Evolutionary conservation across 2,113 vertebrate species (phyloP), one percentile per base, ranked within the genome.

Genomic region (Okapia johnstoni): DNA sequence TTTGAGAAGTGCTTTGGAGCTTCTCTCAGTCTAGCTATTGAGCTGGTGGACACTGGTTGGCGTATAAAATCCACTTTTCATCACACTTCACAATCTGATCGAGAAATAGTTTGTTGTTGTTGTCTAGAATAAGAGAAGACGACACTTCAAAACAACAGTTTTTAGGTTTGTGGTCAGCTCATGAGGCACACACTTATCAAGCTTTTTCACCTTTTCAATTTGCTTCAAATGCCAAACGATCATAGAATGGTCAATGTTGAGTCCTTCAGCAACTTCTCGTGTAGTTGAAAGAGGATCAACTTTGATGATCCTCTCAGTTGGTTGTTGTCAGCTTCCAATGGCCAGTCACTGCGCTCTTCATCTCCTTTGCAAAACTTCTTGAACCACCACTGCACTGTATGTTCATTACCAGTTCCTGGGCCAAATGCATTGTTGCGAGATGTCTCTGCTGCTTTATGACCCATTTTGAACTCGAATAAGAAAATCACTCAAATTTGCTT

Each of bases 261-360:
- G n/a, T 70, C 66, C 10, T 70, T 70, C 19, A 70, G 66, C 66
- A 70, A 70, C 36, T 23, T 70, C 66, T 40, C 23, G 19, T 70
- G 66, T 70, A 23, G n/a, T 3, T 12, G n/a, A 36, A 70, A 70
- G n/a, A 70, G 63, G n/a, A 70, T 70, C 66, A 70, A 5, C n/a
- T 23, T 70, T 70, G 66, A 70, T 36, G 66, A 40, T 23, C n/a
- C 66, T 70, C n/a, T 70, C 66, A 70, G 66, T 6, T 40, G 19
- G n/a, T 70, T 19, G 11, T 0, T 70, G 66, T 23, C n/a, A 70
- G 5, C n/a, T 70, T 70, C 5, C 66, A 40, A 6, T 1, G 0
- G 66, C n/a, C 19, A 70, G n/a, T 36, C 66, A 70, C n/a, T 40
- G 66, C 0, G 0, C 66, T 70, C 63, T n/a, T 70, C 66, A 70